Evolutionary conservation across 2,888 invertebrate genomes (phyloP), one percentile per base, ranked within the genome.

Genomic region (Sarcophaga carnaria): DNA sequence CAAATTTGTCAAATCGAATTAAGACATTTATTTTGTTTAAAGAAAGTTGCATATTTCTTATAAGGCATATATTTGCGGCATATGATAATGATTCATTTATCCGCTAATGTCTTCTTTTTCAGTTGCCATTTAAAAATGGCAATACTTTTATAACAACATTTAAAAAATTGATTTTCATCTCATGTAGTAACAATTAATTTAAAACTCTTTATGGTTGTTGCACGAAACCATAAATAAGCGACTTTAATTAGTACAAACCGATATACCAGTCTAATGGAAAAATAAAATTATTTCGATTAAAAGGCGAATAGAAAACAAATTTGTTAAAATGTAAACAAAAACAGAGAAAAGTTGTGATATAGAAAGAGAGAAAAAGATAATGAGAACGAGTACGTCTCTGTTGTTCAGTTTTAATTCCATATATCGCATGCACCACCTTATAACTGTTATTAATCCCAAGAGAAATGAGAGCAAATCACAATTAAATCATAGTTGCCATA

Each of bases 141-240:
- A 14, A 4, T 14, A 14, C 17, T 54, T 14, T 54, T 54, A 54
- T 17, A 17, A 17, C 22, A 64, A 77, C 25, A 37, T 80, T 66
- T 78, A 66, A 37, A 49, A 74, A 59, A 78, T 87, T 87, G n/a
- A 87, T 78, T 87, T 87, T 87, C 86, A 75, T 72, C 86, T 84
- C 86, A 84, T 81, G 86, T 81, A 83, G 71, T 63, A 70, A 49
- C 86, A 87, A 87, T 87, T 83, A 87, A 81, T 87, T 79, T 59
- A 79, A 69, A 75, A 78, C 70, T 79, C 47, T 84, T 81, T 84
- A 84, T 84, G 86, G 84, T 49, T 37, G 49, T 22, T 45, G 25
- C 71, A 77, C 47, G 71, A 77, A 77, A 66, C 86, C 86, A 81
- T 81, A 86, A 83, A 69, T 20, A 70, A 79, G 8, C 59, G 69